These are phyloP conservation scores for Atlantisia rogersi DNA, from an alignment of 2,113 vertebrate genomes.

Conservation along the genomic window DNA sequence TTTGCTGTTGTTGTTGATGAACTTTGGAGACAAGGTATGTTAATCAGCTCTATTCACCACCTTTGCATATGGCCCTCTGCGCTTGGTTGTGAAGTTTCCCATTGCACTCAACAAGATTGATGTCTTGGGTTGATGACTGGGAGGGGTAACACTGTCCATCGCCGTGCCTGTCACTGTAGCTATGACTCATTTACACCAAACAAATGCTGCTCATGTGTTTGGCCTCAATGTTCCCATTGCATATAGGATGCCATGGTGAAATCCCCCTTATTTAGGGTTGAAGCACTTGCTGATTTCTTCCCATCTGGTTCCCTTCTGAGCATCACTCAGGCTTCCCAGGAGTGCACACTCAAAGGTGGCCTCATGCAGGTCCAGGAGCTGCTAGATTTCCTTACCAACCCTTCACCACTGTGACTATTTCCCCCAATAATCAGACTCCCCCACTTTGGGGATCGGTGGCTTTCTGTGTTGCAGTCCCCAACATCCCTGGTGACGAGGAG, in stretches of 20 bases:
- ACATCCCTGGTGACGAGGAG: not conserved
- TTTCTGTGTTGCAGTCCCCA: not conserved
- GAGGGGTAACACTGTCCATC: not conserved
- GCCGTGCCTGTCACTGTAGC: accelerated
- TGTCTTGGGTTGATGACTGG: not conserved
- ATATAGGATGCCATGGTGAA: accelerated
- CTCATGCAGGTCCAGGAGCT: not conserved
- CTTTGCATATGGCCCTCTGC: accelerated
- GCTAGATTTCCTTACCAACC: not conserved
- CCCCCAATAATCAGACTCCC: not conserved
- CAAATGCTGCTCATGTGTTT: accelerated
- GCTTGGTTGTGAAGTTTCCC: not conserved
- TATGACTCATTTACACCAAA: not conserved
- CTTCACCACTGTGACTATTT: not conserved
- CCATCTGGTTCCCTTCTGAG: accelerated
- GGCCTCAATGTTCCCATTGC: not conserved
- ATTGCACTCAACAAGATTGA: accelerated
- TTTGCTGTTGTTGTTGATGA: not conserved
- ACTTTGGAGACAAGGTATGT: not conserved
- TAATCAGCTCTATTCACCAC: not conserved
- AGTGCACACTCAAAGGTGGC: not conserved
- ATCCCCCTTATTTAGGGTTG: not conserved
- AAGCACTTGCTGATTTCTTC: not conserved
- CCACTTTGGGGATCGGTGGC: accelerated
- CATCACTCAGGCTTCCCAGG: not conserved